A percentile compares a stretch with the other conserved stretches of the same genome.
Conservation (phyloP, 2,797 vertebrate species). For the Glossophaga mutica region DNA sequence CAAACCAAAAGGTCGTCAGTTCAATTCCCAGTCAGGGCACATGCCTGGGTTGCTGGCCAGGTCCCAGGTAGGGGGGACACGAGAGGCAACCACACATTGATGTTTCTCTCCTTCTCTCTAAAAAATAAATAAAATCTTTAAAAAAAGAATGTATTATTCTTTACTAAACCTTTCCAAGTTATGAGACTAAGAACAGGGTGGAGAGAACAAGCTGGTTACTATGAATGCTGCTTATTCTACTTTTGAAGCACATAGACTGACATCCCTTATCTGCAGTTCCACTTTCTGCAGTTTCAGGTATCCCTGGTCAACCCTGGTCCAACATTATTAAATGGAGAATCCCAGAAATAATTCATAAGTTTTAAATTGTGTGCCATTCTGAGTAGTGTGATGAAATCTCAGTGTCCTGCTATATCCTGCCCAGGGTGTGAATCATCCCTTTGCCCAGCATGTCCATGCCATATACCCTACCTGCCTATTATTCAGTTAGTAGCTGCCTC, state of each 20-base stretch:
- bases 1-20: too few species aligned
- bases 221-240: neutral
- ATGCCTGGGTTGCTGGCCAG: too few species aligned
- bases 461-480: neutral
- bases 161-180: neutral
- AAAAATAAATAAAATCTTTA: too few species aligned
- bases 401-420: neutral
- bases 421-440: neutral
- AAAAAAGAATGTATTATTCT: neutral
- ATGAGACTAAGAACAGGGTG: neutral
- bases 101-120: too few species aligned
- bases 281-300: neutral
- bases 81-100: too few species aligned
- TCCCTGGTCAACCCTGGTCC: neutral
- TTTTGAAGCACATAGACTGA: slow-evolving; percentile 1
- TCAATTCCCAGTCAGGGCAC: too few species aligned
- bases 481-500: neutral
- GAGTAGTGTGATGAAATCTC: neutral
- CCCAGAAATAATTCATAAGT: neutral
- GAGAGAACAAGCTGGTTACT: neutral
- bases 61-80: too few species aligned
- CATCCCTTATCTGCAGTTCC: neutral
- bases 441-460: neutral
- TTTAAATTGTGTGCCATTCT: neutral
- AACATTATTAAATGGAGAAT: neutral